These are phyloP conservation scores for Drosophila monieri DNA, from an alignment of 2,888 invertebrate species.

Conservation along the genomic window DNA sequence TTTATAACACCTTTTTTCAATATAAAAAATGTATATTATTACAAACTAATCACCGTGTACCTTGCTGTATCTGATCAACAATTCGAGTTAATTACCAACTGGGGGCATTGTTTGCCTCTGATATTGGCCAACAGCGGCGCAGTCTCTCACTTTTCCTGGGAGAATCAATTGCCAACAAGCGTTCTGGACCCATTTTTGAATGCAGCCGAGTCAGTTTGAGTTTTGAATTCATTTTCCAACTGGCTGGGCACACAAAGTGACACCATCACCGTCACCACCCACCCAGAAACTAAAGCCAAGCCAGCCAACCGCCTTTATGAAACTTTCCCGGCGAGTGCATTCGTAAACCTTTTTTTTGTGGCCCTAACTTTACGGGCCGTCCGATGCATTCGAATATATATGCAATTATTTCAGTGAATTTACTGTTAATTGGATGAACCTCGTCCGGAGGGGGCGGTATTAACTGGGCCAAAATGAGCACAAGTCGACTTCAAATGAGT, in stretches of 20 bases:
- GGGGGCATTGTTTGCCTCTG: conserved; percentile 51
- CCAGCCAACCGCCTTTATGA: conserved; percentile 11
- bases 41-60: not conserved
- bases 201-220: conserved; percentile 60
- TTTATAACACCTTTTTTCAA: no score
- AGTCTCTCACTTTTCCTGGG: conserved; percentile 15
- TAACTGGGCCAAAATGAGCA: conserved; percentile 21
- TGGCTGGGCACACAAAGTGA: conserved; percentile 65
- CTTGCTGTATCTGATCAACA: conserved; percentile 4
- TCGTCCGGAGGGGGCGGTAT: not conserved
- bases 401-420: conserved; percentile 61
- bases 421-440: conserved; percentile 51
- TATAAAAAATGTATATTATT: not conserved
- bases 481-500: conserved; percentile 34
- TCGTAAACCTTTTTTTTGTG: conserved; percentile 33
- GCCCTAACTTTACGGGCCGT: conserved; percentile 28
- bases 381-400: conserved; percentile 50
- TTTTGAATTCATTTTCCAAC: conserved; percentile 75
- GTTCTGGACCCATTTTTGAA: conserved; percentile 17
- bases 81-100: conserved; percentile 59
- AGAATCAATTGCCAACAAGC: conserved; percentile 7
- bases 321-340: conserved; percentile 21
- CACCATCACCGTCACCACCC: conserved; percentile 28
- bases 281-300: conserved; percentile 10
- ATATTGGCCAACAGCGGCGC: conserved; percentile 37